phyloP scores from a whole-genome alignment of 1,140 invertebrate genomes.

The Penaeus vannamei region DNA sequence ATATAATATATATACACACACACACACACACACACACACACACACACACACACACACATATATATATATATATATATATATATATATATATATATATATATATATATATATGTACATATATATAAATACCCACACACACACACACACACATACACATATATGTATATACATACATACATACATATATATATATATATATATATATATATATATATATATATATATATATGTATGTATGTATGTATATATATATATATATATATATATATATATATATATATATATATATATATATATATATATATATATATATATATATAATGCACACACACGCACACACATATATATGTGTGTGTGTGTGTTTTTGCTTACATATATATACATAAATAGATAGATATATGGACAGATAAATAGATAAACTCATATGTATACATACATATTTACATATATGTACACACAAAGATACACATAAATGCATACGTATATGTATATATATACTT shows the following conservation, averaged over 20 bases:
- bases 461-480: not conserved
- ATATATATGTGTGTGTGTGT: not conserved
- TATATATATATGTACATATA: no score
- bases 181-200: not conserved
- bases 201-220: not conserved
- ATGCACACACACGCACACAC: not conserved
- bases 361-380: not conserved
- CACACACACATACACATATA: not conserved
- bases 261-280: not conserved
- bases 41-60: not conserved
- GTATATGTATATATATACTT: conserved; percentile 4
- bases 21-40: not conserved
- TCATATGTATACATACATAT: not conserved
- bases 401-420: not conserved
- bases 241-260: conserved; percentile 21
- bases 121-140: no score
- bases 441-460: not conserved
- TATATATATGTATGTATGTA: conserved; percentile 3
- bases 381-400: not conserved
- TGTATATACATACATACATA: not conserved
- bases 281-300: no score
- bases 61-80: conserved; percentile 14
- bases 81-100: not conserved
- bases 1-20: not conserved
- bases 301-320: no score